phyloP scores from a whole-genome alignment of 2,888 invertebrate genomes.

The Platycheirus albimanus region DNA sequence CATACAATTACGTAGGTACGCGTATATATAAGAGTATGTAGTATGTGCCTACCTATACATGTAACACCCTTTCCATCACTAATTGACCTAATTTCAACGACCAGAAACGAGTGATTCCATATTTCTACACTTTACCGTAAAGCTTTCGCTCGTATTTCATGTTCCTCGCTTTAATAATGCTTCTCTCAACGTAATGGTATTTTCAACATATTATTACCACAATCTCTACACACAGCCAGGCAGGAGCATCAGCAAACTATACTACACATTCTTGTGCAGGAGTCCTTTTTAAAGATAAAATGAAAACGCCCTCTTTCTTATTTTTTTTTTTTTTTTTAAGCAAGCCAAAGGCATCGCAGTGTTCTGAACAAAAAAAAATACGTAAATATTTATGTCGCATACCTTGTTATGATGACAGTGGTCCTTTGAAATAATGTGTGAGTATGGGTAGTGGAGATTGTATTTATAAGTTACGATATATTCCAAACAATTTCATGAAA shows the following conservation, averaged over 20 bases:
- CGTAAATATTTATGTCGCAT: conserved; percentile 52
- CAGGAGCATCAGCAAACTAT: neutral
- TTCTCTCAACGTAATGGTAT: conserved; percentile 2
- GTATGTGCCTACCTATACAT: no score
- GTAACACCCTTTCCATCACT: conserved; percentile 22
- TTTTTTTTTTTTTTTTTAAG: neutral
- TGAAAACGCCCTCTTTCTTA: conserved; percentile 30
- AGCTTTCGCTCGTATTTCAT: conserved; percentile 30
- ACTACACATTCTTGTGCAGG: neutral
- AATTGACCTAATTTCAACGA: conserved; percentile 60
- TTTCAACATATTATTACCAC: conserved; percentile 33
- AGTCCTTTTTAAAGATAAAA: conserved; percentile 15
- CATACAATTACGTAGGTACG: no score
- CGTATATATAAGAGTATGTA: no score
- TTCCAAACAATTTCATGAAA: conserved; percentile 6
- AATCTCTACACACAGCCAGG: conserved; percentile 3
- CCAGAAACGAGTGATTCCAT: conserved; percentile 42
- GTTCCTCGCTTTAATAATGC: conserved; percentile 24
- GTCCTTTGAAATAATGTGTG: conserved; percentile 27
- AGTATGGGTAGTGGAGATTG: neutral
- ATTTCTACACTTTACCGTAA: conserved; percentile 24
- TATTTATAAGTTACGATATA: neutral
- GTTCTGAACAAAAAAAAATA: conserved; percentile 47
- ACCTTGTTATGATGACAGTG: conserved; percentile 29
- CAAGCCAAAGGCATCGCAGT: conserved; percentile 38